phyloP scores from a whole-genome alignment of 2,797 vertebrate species.

The Clarias fuscus region DNA sequence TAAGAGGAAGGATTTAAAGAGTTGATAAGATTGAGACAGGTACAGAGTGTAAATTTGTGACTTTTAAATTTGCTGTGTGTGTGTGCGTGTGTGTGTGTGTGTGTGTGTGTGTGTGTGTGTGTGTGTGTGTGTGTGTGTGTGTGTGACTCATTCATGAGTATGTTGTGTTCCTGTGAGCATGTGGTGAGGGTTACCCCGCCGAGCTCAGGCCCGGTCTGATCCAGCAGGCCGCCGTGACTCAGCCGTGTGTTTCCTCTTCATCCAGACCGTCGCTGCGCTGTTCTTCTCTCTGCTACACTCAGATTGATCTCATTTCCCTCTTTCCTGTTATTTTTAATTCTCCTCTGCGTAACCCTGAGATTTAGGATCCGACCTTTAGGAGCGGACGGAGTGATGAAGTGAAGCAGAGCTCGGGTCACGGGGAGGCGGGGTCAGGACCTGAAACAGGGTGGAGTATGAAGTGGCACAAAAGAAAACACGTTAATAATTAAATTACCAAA shows the following conservation, averaged over 20 bases:
- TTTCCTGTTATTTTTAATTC: not conserved
- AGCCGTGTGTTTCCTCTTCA: conserved; percentile 31
- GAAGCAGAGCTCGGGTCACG: not conserved
- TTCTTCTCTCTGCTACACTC: conserved; percentile 17
- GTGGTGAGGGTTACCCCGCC: conserved; percentile 46
- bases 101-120: conserved; percentile 19
- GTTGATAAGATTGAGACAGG: not conserved
- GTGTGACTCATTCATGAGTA: conserved; percentile 46
- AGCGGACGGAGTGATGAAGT: not conserved
- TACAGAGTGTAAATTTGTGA: not conserved
- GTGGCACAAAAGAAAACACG: not conserved
- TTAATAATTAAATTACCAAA: not conserved
- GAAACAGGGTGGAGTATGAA: not conserved
- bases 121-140: conserved; percentile 9
- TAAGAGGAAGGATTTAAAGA: not conserved
- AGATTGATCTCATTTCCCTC: not conserved
- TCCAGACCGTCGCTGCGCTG: conserved; percentile 12
- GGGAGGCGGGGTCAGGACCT: not conserved
- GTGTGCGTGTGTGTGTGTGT: conserved; percentile 3
- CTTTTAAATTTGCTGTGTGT: not conserved
- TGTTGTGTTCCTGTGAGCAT: conserved; percentile 44
- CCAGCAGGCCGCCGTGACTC: conserved; percentile 28
- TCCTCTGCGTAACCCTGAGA: conserved; percentile 2
- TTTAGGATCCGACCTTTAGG: not conserved
- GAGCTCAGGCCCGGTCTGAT: conserved; percentile 41